Evolutionary conservation across 2,797 vertebrate species (phyloP).

Genomic region (Otolemur crassicaudatus): DNA sequence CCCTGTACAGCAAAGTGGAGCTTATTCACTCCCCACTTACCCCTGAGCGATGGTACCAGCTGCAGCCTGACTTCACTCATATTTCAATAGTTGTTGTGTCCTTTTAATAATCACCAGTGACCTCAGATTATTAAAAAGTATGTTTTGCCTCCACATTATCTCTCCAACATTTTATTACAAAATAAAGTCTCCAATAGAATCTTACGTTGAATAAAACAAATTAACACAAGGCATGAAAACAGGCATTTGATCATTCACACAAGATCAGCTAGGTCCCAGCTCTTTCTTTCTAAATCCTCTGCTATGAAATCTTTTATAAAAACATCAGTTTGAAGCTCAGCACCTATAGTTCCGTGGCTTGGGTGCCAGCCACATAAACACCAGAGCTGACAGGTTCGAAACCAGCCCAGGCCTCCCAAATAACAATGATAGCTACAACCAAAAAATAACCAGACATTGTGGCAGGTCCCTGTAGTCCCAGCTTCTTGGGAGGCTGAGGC

Average conservation of each 20-base stretch:
- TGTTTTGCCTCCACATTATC: neutral
- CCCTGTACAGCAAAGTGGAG: neutral
- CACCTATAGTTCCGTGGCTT: no score
- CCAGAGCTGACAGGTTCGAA: no score
- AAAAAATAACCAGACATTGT: no score
- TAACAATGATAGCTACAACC: no score
- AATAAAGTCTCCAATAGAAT: neutral
- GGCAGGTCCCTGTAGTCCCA: no score
- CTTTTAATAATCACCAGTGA: neutral
- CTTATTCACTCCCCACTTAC: fast-evolving
- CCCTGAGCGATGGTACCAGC: fast-evolving
- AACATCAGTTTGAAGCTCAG: neutral
- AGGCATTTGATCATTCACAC: neutral
- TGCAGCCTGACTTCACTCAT: neutral
- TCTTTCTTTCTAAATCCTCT: neutral
- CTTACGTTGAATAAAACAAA: neutral
- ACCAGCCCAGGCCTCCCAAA: no score
- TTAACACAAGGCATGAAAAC: neutral
- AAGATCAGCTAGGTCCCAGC: neutral
- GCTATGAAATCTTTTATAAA: neutral
- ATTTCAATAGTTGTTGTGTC: neutral
- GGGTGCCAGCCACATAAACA: no score
- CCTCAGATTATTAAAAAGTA: neutral
- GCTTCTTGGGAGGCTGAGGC: no score
- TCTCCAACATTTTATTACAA: neutral